Evolutionary conservation across 2,113 vertebrate species (phyloP).

Genomic region (Aegithalos caudatus): DNA sequence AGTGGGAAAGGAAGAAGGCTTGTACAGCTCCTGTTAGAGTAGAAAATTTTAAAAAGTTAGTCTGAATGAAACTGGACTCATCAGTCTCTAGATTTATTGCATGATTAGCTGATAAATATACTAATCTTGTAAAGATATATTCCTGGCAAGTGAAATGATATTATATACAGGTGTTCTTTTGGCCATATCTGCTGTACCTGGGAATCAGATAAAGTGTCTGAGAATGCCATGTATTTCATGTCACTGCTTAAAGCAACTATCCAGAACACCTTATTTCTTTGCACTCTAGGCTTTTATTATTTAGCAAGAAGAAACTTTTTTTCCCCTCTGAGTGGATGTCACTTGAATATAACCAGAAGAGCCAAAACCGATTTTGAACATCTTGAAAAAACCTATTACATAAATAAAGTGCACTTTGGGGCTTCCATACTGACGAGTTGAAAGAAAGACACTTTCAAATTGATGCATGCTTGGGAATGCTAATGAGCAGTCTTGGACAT

Average conservation of each 20-base stretch:
- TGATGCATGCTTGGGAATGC: constrained; percentile 38
- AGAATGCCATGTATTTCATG: not conserved
- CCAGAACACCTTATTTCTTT: not conserved
- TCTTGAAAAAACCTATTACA: constrained; percentile 2
- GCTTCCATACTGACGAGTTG: not conserved
- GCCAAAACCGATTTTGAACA: constrained; percentile 13
- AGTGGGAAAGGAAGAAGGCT: not conserved
- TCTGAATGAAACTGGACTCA: not conserved
- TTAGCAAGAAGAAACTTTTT: not conserved
- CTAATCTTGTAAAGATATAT: not conserved
- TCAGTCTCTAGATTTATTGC: not conserved
- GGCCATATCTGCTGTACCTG: not conserved
- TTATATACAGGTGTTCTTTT: not conserved
- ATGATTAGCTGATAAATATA: not conserved
- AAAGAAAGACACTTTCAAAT: constrained; percentile 35
- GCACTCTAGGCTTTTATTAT: not conserved
- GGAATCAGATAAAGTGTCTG: not conserved
- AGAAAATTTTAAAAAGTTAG: not conserved
- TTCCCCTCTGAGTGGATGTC: not conserved
- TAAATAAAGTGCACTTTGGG: constrained; percentile 45
- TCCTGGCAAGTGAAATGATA: not conserved
- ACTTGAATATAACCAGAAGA: constrained; percentile 5
- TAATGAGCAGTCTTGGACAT: constrained; percentile 20
- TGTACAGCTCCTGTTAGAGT: not conserved
- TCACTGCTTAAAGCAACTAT: not conserved